phyloP scores from a whole-genome alignment of 2,888 invertebrate species.

The Schizaphis graminum region DNA sequence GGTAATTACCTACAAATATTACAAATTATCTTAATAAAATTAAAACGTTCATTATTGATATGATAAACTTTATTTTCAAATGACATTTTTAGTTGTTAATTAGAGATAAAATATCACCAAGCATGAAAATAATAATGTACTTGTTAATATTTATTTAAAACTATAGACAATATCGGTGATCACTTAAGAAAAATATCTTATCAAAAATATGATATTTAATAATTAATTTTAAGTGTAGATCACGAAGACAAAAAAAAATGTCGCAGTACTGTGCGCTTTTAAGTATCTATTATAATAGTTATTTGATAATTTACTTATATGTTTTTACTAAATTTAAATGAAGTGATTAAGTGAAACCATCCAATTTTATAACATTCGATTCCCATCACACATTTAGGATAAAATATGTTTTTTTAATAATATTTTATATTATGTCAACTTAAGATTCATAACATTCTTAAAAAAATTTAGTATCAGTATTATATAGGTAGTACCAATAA shows the following conservation, averaged over 20 bases:
- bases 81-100: neutral
- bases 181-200: neutral
- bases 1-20: neutral
- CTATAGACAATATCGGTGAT: neutral
- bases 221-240: neutral
- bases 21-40: neutral
- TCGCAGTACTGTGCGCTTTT: neutral
- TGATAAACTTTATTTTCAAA: neutral
- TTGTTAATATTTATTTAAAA: neutral
- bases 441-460: neutral
- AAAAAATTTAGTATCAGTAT: neutral
- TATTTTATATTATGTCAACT: neutral
- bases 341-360: neutral
- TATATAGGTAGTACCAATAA: too few relatives aligned
- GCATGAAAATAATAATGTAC: neutral
- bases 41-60: neutral
- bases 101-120: neutral
- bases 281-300: neutral
- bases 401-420: neutral
- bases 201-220: neutral
- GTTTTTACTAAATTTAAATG: neutral
- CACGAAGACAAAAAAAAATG: neutral
- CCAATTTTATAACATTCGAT: neutral
- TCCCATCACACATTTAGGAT: neutral
- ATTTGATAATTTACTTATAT: neutral